Evolutionary conservation across 2,797 vertebrate genomes (phyloP).

Genomic region (Anabacerthia variegaticeps): DNA sequence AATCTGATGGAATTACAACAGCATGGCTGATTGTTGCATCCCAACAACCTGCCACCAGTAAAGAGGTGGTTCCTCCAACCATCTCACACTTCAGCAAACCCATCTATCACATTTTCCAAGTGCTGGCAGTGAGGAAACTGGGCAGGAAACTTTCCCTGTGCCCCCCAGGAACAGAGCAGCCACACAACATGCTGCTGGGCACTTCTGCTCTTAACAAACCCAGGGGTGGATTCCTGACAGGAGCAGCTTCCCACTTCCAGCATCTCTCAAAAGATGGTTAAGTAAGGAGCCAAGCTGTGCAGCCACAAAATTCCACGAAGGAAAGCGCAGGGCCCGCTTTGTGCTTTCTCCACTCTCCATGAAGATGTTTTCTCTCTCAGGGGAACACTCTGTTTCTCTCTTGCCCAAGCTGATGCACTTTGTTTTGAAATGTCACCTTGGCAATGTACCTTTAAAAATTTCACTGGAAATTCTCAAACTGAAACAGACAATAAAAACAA

Average conservation of each 20-base stretch:
- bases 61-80: neutral
- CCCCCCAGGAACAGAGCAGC: neutral
- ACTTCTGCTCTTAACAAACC: neutral
- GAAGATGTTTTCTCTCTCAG: neutral
- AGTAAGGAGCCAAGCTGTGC: neutral
- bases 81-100: neutral
- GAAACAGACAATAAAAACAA: neutral
- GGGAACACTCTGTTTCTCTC: neutral
- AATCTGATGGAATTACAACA: neutral
- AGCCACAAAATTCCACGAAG: neutral
- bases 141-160: neutral
- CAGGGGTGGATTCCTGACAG: neutral
- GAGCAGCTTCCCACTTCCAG: neutral
- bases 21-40: rapidly evolving
- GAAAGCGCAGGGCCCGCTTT: neutral
- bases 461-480: conserved; percentile 25
- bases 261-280: neutral
- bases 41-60: neutral
- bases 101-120: neutral
- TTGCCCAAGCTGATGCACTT: neutral
- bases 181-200: neutral
- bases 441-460: neutral
- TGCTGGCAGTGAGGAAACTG: neutral
- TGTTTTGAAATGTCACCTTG: conserved; percentile 1
- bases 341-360: neutral